These are phyloP conservation scores for Mormyrus lacerda DNA, from an alignment of 2,113 vertebrate species.

Conservation along the genomic window DNA sequence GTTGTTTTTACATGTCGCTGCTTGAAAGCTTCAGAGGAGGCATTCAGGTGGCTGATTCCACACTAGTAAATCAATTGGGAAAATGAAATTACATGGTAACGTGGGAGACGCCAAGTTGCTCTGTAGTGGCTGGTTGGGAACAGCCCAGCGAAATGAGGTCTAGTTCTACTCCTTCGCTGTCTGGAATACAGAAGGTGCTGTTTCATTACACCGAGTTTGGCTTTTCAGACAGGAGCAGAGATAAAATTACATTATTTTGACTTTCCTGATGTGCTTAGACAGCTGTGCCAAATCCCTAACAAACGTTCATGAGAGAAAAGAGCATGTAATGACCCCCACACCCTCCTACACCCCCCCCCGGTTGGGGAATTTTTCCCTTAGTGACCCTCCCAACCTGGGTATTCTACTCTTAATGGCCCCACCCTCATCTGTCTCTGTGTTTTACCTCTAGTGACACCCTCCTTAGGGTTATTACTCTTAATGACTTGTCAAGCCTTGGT, in stretches of 20 bases:
- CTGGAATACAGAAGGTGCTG: neutral
- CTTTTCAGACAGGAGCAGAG: neutral
- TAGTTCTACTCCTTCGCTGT: neutral
- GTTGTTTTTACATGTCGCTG: neutral
- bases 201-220: neutral
- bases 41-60: neutral
- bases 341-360: neutral
- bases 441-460: neutral
- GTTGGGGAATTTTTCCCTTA: neutral
- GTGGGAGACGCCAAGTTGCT: neutral
- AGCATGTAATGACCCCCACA: neutral
- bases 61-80: neutral
- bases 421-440: neutral
- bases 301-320: constrained; percentile 1
- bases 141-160: neutral
- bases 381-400: neutral
- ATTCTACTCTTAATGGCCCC: neutral
- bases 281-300: neutral
- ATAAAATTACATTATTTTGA: constrained; percentile 12
- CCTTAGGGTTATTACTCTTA: neutral
- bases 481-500: neutral
- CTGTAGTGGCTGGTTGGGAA: neutral
- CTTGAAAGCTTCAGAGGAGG: neutral
- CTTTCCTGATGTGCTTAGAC: constrained; percentile 8
- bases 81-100: neutral